Conservation (phyloP, 2,797 vertebrate species). For the Danio tinwini region DNA sequence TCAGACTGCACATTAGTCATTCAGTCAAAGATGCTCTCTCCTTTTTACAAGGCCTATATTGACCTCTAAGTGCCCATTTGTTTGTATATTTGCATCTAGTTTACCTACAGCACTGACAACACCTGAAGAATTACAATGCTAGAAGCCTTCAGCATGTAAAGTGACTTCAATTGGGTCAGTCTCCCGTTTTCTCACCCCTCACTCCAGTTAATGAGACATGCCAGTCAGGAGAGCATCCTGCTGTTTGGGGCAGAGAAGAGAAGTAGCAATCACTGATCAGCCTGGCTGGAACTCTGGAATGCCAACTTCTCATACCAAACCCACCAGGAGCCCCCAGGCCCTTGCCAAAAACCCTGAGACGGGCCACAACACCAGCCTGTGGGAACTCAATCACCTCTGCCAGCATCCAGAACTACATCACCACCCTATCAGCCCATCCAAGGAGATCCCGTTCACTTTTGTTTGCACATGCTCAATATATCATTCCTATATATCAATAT, state of each 20-base stretch:
- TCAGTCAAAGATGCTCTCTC: slow-evolving; percentile 62
- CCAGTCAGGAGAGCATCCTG: slow-evolving; percentile 76
- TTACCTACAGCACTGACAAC: slow-evolving; percentile 38
- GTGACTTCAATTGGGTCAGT: slow-evolving; percentile 40
- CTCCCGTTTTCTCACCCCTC: slow-evolving; percentile 63
- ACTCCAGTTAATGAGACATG: slow-evolving; percentile 74
- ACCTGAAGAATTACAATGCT: neutral
- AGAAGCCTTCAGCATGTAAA: neutral
- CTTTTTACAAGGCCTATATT: slow-evolving; percentile 55
- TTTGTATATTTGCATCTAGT: slow-evolving; percentile 65
- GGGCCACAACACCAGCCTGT: slow-evolving; percentile 46
- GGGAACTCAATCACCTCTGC: slow-evolving; percentile 57
- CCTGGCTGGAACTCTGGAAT: slow-evolving; percentile 81
- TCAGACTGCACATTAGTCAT: neutral
- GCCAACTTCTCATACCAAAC: slow-evolving; percentile 68
- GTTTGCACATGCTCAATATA: too few relatives aligned
- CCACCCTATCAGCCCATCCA: neutral
- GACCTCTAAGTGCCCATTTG: slow-evolving; percentile 14
- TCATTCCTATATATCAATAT: too few relatives aligned
- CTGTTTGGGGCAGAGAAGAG: slow-evolving; percentile 73
- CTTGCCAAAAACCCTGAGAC: slow-evolving; percentile 55
- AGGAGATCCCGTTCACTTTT: too few relatives aligned
- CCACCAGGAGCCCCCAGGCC: slow-evolving; percentile 60
- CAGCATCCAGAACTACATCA: slow-evolving; percentile 44
- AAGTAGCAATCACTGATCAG: slow-evolving; percentile 74